A percentile compares a stretch with the other conserved stretches of the same genome.
phyloP scores from a whole-genome alignment of 92 coral and sea anemone genomes.

The Muricea muricata region DNA sequence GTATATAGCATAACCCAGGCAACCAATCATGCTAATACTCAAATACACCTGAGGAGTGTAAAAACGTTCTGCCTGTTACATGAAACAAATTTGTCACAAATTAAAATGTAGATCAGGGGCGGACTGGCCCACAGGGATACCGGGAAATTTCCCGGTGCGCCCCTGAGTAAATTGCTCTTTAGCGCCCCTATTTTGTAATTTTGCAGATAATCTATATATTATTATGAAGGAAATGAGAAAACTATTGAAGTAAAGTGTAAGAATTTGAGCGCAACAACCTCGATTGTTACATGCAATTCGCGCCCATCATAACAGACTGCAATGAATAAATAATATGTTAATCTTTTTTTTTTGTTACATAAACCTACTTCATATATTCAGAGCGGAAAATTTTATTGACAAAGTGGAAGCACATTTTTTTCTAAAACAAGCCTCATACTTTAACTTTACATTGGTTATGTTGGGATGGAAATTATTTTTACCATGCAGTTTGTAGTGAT shows the following conservation, averaged over 20 bases:
- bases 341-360: neutral
- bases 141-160: constrained; percentile 11
- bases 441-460: neutral
- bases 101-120: neutral
- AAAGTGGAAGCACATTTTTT: neutral
- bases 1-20: no score
- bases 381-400: neutral
- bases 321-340: no score
- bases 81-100: no score
- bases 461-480: neutral
- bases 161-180: neutral
- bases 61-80: no score
- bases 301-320: no score
- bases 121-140: no score
- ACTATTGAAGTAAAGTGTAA: neutral
- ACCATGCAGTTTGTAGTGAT: no score
- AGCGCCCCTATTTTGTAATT: neutral
- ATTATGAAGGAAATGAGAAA: neutral
- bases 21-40: no score
- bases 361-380: neutral
- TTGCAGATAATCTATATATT: neutral
- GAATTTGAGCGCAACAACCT: neutral
- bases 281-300: neutral
- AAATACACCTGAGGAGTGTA: no score
- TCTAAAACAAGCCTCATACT: neutral